Evolutionary conservation across 1,140 invertebrate genomes (phyloP), one percentile per base, ranked within the genome.

Genomic region (Orius insidiosus): DNA sequence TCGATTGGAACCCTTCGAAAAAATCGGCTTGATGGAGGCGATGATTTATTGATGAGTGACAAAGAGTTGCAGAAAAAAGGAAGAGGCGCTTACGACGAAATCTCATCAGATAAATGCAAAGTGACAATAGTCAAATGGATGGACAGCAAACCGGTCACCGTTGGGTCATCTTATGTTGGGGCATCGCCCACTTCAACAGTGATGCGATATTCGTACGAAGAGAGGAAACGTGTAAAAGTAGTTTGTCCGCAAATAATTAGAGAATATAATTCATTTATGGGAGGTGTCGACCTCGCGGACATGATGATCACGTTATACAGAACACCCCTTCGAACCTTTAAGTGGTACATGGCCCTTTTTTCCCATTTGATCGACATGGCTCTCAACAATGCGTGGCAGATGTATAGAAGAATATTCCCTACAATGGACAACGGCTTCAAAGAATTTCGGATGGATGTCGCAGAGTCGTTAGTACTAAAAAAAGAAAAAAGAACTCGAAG

Each of bases 121-220:
- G 37, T 61, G 37, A 47, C 47, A 33, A 51, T 53, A 40, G 55
- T 66, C 10, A 57, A 59, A 24, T 67, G 64, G 62, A 55, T 56
- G 47, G 62, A 66, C 49, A 66, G 63, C 55, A 67, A 64, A 53
- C 39, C 54, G 33, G 61, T 67, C 13, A 48, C 55, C 45, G 53
- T 67, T 33, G 46, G 62, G 13, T 64, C 58, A 49, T 55, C 58
- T 24, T 66, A 56, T 59, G 54, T 56, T 39, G 14, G 52, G 40
- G 40, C 13, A 47, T 44, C 61, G 46, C 59, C 62, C 37, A 38
- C 58, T 38, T 47, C 50, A 38, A 54, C 50, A 51, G 57, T 56
- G 4, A 51, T 54, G 38, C 40, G 60, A 39, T 63, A 54, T 30
- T 52, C 52, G 19, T 59, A 57, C 58, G 49, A 44, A 41, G 37